These are phyloP conservation scores for Ornithorhynchus anatinus DNA, from an alignment of 2,113 vertebrate species.

Conservation along the genomic window DNA sequence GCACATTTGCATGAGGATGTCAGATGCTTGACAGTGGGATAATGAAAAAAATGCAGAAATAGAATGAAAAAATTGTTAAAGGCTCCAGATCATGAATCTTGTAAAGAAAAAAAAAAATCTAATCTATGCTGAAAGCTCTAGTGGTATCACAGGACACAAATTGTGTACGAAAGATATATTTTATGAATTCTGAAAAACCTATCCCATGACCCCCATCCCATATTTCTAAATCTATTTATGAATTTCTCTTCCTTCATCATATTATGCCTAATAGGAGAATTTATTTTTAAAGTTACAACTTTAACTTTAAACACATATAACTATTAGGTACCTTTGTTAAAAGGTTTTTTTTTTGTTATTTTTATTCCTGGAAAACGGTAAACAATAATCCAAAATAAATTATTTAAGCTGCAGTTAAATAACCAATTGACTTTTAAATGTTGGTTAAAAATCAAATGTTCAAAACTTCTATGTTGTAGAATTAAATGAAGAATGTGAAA, in stretches of 20 bases:
- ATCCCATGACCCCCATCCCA: neutral
- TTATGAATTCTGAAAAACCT: neutral
- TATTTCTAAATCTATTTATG: slow-evolving; percentile 3
- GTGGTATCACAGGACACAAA: neutral
- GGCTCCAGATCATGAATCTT: slow-evolving; percentile 28
- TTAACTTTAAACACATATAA: neutral
- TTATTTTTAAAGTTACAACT: neutral
- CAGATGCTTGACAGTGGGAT: slow-evolving; percentile 35
- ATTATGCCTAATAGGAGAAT: neutral
- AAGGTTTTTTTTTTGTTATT: neutral
- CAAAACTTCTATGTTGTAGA: slow-evolving; percentile 22
- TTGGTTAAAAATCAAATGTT: neutral
- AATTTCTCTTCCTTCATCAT: neutral
- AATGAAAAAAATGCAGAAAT: slow-evolving; percentile 56
- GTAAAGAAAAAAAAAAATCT: slow-evolving; percentile 20
- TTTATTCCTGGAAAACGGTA: neutral
- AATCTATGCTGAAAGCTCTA: neutral
- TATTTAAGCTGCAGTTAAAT: neutral
- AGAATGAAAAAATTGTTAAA: slow-evolving; percentile 6
- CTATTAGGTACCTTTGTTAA: neutral
- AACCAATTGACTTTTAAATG: slow-evolving; percentile 13
- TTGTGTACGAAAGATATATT: neutral
- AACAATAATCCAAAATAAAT: neutral
- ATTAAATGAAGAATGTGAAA: neutral
- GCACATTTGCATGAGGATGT: slow-evolving; percentile 36